A percentile compares a stretch with the other conserved stretches of the same genome.
Evolutionary conservation across 2,797 vertebrate species (phyloP).

Genomic region (Alauda arvensis): DNA sequence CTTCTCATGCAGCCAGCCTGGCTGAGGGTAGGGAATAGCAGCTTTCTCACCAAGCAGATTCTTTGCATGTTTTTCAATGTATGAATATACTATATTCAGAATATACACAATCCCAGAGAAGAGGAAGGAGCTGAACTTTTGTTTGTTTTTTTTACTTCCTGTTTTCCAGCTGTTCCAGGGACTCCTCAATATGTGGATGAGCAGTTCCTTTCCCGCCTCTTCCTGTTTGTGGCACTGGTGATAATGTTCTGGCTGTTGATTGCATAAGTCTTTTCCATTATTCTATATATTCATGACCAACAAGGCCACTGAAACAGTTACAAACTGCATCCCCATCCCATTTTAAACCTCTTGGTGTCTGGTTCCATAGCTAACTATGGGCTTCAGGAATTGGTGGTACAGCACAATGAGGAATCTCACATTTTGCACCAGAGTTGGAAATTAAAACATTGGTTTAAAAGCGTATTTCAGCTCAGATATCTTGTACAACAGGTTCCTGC

Average conservation of each 20-base stretch:
- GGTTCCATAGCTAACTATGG: constrained; percentile 44
- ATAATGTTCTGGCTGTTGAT: constrained; percentile 99
- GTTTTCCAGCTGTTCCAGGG: constrained; percentile 87
- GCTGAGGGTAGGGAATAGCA: background rate
- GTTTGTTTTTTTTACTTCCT: constrained; percentile 19
- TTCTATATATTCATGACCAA: constrained; percentile 19
- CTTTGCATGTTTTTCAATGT: background rate
- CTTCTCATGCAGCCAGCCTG: background rate
- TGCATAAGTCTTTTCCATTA: constrained; percentile 74
- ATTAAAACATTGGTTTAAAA: constrained; percentile 56
- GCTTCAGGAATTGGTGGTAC: constrained; percentile 45
- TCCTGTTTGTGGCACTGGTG: constrained; percentile 94
- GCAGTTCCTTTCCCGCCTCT: constrained; percentile 96
- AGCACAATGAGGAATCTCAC: constrained; percentile 45
- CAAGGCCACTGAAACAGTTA: constrained; percentile 56
- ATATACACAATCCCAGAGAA: background rate
- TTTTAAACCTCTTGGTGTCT: constrained; percentile 53
- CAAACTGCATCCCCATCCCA: constrained; percentile 45
- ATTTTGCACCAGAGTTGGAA: constrained; percentile 52
- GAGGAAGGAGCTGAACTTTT: constrained; percentile 24
- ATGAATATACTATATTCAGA: background rate
- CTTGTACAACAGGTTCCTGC: constrained; percentile 26
- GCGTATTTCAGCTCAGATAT: constrained; percentile 15
- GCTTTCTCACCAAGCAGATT: background rate
- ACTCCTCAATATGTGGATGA: constrained; percentile 95